These are phyloP conservation scores for Rhizomys pruinosus DNA, from an alignment of 2,113 vertebrate species.

Conservation along the genomic window DNA sequence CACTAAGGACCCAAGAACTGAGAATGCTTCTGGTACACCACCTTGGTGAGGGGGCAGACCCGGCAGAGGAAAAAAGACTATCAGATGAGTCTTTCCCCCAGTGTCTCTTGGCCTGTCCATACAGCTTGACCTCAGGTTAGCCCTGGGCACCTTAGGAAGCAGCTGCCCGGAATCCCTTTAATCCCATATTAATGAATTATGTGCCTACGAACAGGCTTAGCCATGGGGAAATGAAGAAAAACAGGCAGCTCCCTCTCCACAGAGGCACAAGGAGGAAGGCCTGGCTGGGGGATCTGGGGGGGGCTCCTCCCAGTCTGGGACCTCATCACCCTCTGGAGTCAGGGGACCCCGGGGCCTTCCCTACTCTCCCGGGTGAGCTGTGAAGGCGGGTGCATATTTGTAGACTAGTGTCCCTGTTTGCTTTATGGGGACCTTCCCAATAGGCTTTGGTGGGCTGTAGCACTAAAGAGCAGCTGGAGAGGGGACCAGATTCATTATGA, in stretches of 20 bases:
- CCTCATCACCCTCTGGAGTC: neutral
- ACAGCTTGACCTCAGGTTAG: neutral
- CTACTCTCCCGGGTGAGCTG: neutral
- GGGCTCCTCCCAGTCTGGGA: neutral
- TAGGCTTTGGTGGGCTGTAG: neutral
- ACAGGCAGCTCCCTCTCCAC: neutral
- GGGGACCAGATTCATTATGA: neutral
- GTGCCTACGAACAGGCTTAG: slow-evolving; percentile 11
- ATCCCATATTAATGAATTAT: slow-evolving; percentile 69
- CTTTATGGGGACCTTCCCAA: neutral
- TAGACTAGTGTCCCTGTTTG: neutral
- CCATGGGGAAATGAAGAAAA: neutral
- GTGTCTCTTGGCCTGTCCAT: neutral
- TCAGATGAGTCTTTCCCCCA: neutral
- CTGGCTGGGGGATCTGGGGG: neutral
- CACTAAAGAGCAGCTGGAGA: neutral
- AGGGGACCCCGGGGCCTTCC: neutral
- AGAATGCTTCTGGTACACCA: neutral
- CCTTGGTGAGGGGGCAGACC: neutral
- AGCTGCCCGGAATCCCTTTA: slow-evolving; percentile 29
- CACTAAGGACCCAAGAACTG: neutral
- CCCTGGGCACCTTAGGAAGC: neutral
- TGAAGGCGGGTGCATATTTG: accelerated
- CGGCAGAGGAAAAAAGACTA: neutral
- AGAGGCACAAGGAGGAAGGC: neutral